Evolutionary conservation across 2,797 vertebrate genomes (phyloP), one percentile per base, ranked within the genome.

Genomic region (Somateria mollissima): DNA sequence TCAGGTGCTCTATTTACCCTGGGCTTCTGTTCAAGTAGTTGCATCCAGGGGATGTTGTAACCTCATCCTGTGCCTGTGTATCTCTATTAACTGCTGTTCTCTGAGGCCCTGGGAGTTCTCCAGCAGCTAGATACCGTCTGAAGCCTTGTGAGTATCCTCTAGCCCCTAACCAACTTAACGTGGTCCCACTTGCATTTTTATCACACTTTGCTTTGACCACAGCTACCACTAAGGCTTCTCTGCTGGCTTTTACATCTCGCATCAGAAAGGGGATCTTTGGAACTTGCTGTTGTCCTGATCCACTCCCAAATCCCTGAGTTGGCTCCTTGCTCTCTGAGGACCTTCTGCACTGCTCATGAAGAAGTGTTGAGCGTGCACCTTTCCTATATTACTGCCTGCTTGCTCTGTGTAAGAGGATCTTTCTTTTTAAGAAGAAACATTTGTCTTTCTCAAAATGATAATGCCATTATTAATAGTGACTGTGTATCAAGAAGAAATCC

Each of bases 251-350:
- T 74, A 53, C 21, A 77, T 79, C 27, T 78, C 1, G 0, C 11
- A 28, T 73, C 34, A 51, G 4, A 79, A 51, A 75, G 27, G 13
- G 19, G 27, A 4, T 69, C 22, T 18, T 49, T 24, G 45, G 60
- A 25, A 37, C 24, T 84, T 72, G 24, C 6, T 73, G 17, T 21
- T 51, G 7, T 64, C n/a, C 37, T 61, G 19, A 19, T 84, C 47
- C 22, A 18, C 18, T 79, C 16, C 19, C 15, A 0, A 72, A 8
- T 60, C 60, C 21, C 32, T 47, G 64, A 54, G 30, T 37, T 66
- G 27, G 34, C 34, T 87, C 69, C 8, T 85, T 13, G 2, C 12
- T 2, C 0, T 17, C 3, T 39, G 43, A 20, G 34, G 7, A 6
- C 36, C 13, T 13, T 22, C 30, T 67, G 43, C 24, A 10, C 22